Conservation (phyloP, 1,140 invertebrate genomes). For the Ips nitidus region DNA sequence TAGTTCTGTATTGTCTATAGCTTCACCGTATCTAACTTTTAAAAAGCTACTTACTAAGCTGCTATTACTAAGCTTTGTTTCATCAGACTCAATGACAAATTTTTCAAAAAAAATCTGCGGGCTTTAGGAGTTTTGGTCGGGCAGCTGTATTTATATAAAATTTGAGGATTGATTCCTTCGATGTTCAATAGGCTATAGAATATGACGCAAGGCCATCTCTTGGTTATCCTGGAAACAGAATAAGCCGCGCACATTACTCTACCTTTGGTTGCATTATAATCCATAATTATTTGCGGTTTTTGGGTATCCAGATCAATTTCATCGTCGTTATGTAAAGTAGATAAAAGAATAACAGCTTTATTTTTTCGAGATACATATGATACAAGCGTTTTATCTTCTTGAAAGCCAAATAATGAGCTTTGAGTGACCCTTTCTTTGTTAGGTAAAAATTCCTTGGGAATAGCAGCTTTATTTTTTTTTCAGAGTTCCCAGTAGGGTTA, state of each 20-base stretch:
- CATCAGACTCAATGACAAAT: not conserved
- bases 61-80: no score
- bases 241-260: constrained; percentile 51
- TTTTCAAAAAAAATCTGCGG: not conserved
- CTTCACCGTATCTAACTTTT: no score
- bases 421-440: constrained; percentile 36
- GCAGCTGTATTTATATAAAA: constrained; percentile 15
- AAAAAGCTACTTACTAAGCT: not conserved
- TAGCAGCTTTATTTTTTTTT: constrained; percentile 46
- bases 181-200: constrained; percentile 42
- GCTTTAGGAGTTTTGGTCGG: not conserved
- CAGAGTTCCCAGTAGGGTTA: constrained; percentile 45
- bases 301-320: constrained; percentile 38
- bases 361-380: constrained; percentile 45
- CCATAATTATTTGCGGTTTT: constrained; percentile 51
- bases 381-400: constrained; percentile 38
- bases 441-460: constrained; percentile 46
- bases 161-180: constrained; percentile 22
- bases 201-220: constrained; percentile 48
- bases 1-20: no score
- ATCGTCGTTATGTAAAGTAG: constrained; percentile 39
- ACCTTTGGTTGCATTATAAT: constrained; percentile 53
- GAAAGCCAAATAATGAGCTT: constrained; percentile 45
- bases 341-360: constrained; percentile 36
- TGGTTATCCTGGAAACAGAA: constrained; percentile 45